These are phyloP conservation scores for Lagorchestes hirsutus DNA, from an alignment of 2,797 vertebrate species.

Conservation along the genomic window DNA sequence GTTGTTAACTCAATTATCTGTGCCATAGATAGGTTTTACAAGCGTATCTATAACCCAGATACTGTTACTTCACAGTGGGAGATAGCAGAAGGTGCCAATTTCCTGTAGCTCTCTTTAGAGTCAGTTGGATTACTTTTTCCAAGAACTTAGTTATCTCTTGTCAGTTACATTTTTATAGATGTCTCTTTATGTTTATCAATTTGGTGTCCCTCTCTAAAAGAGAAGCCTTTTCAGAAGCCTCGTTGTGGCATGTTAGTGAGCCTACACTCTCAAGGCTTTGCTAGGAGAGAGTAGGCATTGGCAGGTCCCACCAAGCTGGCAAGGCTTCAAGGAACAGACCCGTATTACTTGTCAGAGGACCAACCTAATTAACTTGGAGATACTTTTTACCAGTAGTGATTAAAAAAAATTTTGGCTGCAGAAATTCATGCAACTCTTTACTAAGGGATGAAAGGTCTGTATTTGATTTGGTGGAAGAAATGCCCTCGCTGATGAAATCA, in stretches of 20 bases:
- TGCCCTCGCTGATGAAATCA: not conserved
- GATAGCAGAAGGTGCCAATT: slow-evolving; percentile 82
- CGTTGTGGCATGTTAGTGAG: not conserved
- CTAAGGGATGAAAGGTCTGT: not conserved
- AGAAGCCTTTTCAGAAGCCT: not conserved
- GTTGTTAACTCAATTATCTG: slow-evolving; percentile 87
- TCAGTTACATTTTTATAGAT: not conserved
- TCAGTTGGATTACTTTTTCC: slow-evolving; percentile 78
- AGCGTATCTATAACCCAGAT: slow-evolving; percentile 84
- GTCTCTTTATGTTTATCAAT: not conserved
- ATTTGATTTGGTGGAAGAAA: not conserved
- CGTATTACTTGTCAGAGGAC: not conserved
- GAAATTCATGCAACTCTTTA: not conserved
- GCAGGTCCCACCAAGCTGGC: not conserved
- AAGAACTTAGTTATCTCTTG: slow-evolving; percentile 75
- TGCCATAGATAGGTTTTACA: slow-evolving; percentile 84
- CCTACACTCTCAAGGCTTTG: not conserved
- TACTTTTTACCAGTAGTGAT: not conserved
- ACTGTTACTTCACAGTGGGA: slow-evolving; percentile 83
- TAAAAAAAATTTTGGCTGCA: not conserved
- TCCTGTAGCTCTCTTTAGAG: slow-evolving; percentile 81
- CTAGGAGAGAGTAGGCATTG: not conserved
- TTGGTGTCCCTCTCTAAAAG: not conserved
- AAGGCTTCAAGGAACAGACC: not conserved
- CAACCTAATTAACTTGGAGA: not conserved